Evolutionary conservation across 2,113 vertebrate genomes (phyloP), one percentile per base, ranked within the genome.

Genomic region (Syngnathoides biaculeatus): DNA sequence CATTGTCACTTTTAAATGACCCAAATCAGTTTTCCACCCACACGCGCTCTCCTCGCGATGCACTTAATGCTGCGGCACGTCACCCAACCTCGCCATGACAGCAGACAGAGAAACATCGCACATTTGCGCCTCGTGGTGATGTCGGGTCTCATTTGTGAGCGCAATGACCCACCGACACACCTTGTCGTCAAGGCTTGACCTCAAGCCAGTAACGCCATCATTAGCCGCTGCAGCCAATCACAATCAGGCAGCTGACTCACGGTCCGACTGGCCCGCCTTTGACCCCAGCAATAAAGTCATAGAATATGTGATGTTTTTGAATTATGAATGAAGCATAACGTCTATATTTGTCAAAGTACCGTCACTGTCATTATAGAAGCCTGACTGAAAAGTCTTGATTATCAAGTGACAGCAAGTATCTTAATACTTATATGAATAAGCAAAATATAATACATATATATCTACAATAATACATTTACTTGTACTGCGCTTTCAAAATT

Each of bases 11-110:
- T 35, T 35, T 62, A 82, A 84, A 86, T 81, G 77, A 83, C 83
- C 84, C 77, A 79, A 79, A 75, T 83, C 77, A 65, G 78, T 83
- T 85, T 87, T 67, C 82, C 86, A 84, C 84, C 84, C 79, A 87
- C 85, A 70, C 59, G 69, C 47, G 42, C 55, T 69, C 68, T 80
- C 75, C 58, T 77, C 73, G 27, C 62, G 12, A 27, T 56, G 6
- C 53, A 82, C 84, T 75, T 67, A 74, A 73, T 27, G 27, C 73
- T 47, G 72, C 58, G 42, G 68, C 77, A 70, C 64, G 73, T 85
- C 79, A 79, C 48, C 71, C 73, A 68, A 65, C 71, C 73, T 19
- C 50, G n/a, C 52, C 35, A 5, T 5, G 52, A 64, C 59, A 42
- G 57, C 42, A 52, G 27, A 60, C 19, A 60, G 24, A 72, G 56